Percentiles rank a stretch among this genome's conserved stretches.
Evolutionary conservation across 64 coral and sea anemone species (phyloP).

Genomic region (Catalaphyllia jardinei): DNA sequence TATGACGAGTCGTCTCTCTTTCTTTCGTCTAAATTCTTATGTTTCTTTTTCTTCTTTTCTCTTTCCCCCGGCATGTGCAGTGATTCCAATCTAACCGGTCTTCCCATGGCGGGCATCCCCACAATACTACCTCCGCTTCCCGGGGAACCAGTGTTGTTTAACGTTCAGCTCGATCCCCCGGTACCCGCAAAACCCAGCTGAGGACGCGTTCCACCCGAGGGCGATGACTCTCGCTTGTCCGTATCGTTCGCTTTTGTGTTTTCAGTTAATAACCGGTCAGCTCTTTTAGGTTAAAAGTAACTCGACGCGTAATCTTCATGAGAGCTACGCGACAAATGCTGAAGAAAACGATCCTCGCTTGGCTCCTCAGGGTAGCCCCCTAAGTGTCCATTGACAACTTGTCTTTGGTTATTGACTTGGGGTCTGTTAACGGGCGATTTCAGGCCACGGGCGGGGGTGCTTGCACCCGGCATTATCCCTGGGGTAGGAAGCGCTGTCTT

Average conservation of each 20-base stretch:
- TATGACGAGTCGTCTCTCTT: conserved; percentile 14
- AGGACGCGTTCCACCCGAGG: conserved; percentile 37
- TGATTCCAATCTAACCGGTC: conserved; percentile 60
- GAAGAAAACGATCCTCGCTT: conserved; percentile 77
- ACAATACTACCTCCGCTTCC: conserved; percentile 18
- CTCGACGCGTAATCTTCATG: conserved; percentile 67
- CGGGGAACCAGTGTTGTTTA: conserved; percentile 4
- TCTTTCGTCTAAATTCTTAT: conserved; percentile 30
- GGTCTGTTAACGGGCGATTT: conserved; percentile 77
- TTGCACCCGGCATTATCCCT: conserved; percentile 76
- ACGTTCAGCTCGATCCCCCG: not conserved
- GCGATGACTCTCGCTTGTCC: conserved; percentile 45
- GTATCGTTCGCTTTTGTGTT: conserved; percentile 49
- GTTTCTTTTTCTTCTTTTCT: conserved; percentile 61
- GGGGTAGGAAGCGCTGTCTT: conserved; percentile 83
- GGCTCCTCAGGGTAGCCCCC: conserved; percentile 61
- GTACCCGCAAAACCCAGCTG: not conserved
- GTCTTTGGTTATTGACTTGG: conserved; percentile 71
- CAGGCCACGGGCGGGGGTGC: conserved; percentile 12
- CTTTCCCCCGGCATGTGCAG: conserved; percentile 51
- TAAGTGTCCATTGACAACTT: conserved; percentile 70
- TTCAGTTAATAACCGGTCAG: conserved; percentile 74
- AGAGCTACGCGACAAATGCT: conserved; percentile 71
- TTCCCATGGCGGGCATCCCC: not conserved
- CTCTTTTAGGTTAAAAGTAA: conserved; percentile 96